A percentile compares a stretch with the other conserved stretches of the same genome.
Evolutionary conservation across 2,113 vertebrate genomes (phyloP).

Genomic region (Tachysurus fulvidraco): DNA sequence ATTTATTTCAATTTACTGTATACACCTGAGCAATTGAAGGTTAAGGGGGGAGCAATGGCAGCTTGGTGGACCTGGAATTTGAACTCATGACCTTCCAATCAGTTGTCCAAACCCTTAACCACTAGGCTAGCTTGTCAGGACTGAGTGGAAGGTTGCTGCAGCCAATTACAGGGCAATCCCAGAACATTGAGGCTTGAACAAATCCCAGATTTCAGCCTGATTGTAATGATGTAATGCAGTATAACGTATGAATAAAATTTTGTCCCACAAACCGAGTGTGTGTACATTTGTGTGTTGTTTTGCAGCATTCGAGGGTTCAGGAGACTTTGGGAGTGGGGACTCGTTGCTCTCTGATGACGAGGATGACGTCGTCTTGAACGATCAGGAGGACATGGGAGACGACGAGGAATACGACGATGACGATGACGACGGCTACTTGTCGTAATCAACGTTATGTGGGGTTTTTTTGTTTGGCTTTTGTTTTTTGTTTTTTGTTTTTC

Average conservation of each 20-base stretch:
- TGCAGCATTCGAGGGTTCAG: conserved; percentile 84
- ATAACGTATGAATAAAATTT: neutral
- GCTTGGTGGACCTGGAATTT: neutral
- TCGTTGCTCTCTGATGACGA: conserved; percentile 83
- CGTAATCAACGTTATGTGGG: conserved; percentile 56
- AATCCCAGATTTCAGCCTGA: too few relatives aligned
- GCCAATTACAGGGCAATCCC: neutral
- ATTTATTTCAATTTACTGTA: too few relatives aligned
- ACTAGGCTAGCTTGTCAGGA: neutral
- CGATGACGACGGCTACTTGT: conserved; percentile 82
- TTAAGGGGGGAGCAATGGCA: too few relatives aligned
- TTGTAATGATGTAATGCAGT: neutral
- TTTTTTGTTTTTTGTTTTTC: neutral
- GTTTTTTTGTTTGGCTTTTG: neutral
- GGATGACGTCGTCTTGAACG: conserved; percentile 74
- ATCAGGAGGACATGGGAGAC: conserved; percentile 84
- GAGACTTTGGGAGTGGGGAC: conserved; percentile 91
- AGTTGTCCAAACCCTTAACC: too few relatives aligned
- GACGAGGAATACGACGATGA: conserved; percentile 88
- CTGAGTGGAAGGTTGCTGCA: neutral
- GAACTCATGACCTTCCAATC: too few relatives aligned
- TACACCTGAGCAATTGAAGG: too few relatives aligned
- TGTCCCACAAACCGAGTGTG: neutral
- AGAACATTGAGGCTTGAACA: neutral
- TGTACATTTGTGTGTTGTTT: conserved; percentile 59